phyloP scores from a whole-genome alignment of 2,888 invertebrate genomes.

The Latheticus oryzae region DNA sequence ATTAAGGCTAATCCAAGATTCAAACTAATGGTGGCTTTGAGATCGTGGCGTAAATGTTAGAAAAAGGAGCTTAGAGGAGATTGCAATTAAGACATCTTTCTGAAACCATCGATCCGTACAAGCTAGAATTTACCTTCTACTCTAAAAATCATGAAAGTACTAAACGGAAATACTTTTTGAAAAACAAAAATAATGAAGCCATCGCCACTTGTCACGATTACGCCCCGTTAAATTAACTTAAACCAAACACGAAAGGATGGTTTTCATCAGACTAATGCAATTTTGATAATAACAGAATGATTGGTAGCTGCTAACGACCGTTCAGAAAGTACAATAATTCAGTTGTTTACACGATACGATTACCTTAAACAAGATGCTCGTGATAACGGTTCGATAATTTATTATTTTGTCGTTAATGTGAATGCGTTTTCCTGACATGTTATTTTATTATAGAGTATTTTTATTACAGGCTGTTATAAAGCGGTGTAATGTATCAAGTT shows the following conservation, averaged over 20 bases:
- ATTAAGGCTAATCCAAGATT: slow-evolving; percentile 22
- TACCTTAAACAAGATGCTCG: slow-evolving; percentile 25
- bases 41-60: slow-evolving; percentile 12
- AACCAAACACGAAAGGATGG: not conserved
- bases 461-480: too few species aligned
- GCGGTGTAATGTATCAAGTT: too few species aligned
- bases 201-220: not conserved
- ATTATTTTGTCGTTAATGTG: slow-evolving; percentile 22
- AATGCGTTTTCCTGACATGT: slow-evolving; percentile 20
- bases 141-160: too few species aligned
- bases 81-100: slow-evolving; percentile 7
- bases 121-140: too few species aligned
- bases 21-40: slow-evolving; percentile 20
- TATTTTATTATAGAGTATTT: slow-evolving; percentile 1
- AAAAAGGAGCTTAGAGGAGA: slow-evolving; percentile 2
- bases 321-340: slow-evolving; percentile 9
- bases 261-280: slow-evolving; percentile 28
- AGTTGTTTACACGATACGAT: slow-evolving; percentile 24
- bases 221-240: slow-evolving; percentile 7
- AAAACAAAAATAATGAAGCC: slow-evolving; percentile 10
- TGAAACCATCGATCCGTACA: too few species aligned
- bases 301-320: slow-evolving; percentile 19
- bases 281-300: slow-evolving; percentile 34
- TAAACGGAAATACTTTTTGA: too few species aligned
- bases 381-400: slow-evolving; percentile 31